Evolutionary conservation across 2,113 vertebrate species (phyloP).

Genomic region (Menidia beryllina): DNA sequence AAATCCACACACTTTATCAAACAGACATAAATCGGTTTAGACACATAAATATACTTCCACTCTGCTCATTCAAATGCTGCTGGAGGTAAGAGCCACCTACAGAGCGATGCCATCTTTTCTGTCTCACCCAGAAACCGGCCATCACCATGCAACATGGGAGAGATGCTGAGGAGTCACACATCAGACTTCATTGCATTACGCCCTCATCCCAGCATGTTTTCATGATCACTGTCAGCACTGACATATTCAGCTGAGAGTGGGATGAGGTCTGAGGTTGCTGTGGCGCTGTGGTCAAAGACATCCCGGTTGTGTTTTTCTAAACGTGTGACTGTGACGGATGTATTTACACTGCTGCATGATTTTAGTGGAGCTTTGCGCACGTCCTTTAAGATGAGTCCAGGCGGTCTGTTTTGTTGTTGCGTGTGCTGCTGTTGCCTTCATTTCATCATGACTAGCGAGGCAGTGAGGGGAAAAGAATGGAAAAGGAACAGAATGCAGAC

Average conservation of each 20-base stretch:
- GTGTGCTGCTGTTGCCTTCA: constrained; percentile 37
- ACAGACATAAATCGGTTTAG: constrained; percentile 36
- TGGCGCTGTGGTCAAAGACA: constrained; percentile 11
- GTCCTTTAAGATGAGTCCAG: constrained; percentile 25
- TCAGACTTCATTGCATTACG: constrained; percentile 35
- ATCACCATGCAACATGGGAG: constrained; percentile 16
- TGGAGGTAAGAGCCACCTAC: constrained; percentile 22
- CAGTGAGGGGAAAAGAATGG: constrained; percentile 20
- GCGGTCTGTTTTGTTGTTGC: constrained; percentile 53
- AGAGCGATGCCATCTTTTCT: constrained; percentile 8
- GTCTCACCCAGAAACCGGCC: background rate
- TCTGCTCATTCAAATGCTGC: constrained; percentile 28
- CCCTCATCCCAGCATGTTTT: constrained; percentile 22
- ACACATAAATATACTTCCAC: constrained; percentile 44
- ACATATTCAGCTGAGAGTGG: constrained; percentile 31
- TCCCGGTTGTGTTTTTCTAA: background rate
- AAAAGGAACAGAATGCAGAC: constrained; percentile 36
- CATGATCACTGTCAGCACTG: constrained; percentile 36
- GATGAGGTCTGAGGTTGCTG: constrained; percentile 30
- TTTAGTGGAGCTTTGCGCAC: constrained; percentile 30
- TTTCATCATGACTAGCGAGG: constrained; percentile 27
- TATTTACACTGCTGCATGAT: constrained; percentile 24
- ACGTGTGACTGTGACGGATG: constrained; percentile 24
- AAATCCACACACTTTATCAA: constrained; percentile 20
- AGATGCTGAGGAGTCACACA: constrained; percentile 16